A percentile compares a stretch with the other conserved stretches of the same genome.
These are phyloP conservation scores for Ips nitidus DNA, from an alignment of 1,140 invertebrate species.

Conservation along the genomic window DNA sequence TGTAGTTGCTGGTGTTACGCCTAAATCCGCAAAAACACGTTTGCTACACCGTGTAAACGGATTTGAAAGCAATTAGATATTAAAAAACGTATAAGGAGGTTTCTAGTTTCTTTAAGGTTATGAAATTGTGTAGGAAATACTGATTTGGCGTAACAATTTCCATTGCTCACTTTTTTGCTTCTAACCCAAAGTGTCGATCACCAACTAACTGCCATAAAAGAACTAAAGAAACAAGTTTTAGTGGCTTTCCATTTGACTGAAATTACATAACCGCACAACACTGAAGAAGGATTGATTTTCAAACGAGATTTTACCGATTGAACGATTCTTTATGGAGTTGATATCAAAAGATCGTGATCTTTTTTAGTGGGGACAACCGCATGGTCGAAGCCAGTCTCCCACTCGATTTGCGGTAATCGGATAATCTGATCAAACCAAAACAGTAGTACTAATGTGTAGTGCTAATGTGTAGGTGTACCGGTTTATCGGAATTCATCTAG, in stretches of 20 bases:
- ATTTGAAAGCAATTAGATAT: too few relatives aligned
- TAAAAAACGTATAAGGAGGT: too few relatives aligned
- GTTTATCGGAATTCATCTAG: slow-evolving; percentile 15
- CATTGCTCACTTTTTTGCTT: too few relatives aligned
- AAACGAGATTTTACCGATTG: slow-evolving; percentile 27
- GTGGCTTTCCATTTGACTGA: slow-evolving; percentile 8
- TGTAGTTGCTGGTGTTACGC: not conserved
- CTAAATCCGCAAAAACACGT: not conserved
- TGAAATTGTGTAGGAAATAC: too few relatives aligned
- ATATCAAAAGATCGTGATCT: slow-evolving; percentile 25
- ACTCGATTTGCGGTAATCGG: slow-evolving; percentile 20
- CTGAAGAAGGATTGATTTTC: slow-evolving; percentile 24
- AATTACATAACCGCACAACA: slow-evolving; percentile 16
- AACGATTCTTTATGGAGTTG: slow-evolving; percentile 27
- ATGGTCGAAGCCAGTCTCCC: slow-evolving; percentile 22
- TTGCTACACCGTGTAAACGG: too few relatives aligned
- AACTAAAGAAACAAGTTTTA: too few relatives aligned
- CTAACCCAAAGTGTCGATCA: too few relatives aligned
- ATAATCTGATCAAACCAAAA: slow-evolving; percentile 16
- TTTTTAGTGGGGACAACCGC: slow-evolving; percentile 27
- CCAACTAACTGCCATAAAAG: too few relatives aligned
- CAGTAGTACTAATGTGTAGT: slow-evolving; percentile 15
- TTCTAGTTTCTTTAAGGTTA: too few relatives aligned
- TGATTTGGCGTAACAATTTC: too few relatives aligned
- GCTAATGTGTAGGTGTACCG: slow-evolving; percentile 18